Base-by-base conservation (phyloP, 2,113 vertebrate genomes). In the Arizona elegans region DNA sequence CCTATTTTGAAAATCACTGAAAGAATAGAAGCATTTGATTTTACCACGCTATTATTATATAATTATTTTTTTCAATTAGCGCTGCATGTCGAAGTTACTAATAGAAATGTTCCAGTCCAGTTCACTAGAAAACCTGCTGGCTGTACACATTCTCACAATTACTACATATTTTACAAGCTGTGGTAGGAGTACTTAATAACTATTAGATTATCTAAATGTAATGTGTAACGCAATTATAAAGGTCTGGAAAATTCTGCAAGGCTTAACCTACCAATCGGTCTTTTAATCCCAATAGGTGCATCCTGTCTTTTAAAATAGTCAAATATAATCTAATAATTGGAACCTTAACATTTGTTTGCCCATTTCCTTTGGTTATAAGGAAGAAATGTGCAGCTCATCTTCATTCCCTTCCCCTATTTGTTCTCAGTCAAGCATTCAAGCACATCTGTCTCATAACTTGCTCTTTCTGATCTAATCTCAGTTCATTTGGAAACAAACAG, bases 91-190 rank as follows among this genome's bases (percentile, higher is more conserved):
- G 85, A 89, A 89, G n/a, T 95, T 24, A 23, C 89, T 88, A 75
- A 88, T 33, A 90, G 21, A 93, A 75, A 87, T 54, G 75, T 54
- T 6, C 33, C 52, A 88, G 62, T 87, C 92, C 43, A 86, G 94
- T 29, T 15, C 65, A 70, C 5, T 38, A 55, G n/a, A 3, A 89
- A 15, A 21, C 38, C 15, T 65, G 91, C 23, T 87, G 58, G 1
- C 33, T 92, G 19, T 70, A 65, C 23, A 53, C 24, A 91, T 91
- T 15, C 15, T n/a, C 12, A 70, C 88, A 38, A 70, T 92, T 24
- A 29, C 54, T 92, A 10, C 55, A 70, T 58, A 90, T 50, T 91
- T 91, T 91, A 38, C 87, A 29, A 91, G 0, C 52, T 87, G 2
- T 11, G 33, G 88, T 86, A 59, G 47, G n/a, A 53, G 29, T 88